phyloP scores from a whole-genome alignment of 1,140 invertebrate species.

The Geopemphigus sp. region DNA sequence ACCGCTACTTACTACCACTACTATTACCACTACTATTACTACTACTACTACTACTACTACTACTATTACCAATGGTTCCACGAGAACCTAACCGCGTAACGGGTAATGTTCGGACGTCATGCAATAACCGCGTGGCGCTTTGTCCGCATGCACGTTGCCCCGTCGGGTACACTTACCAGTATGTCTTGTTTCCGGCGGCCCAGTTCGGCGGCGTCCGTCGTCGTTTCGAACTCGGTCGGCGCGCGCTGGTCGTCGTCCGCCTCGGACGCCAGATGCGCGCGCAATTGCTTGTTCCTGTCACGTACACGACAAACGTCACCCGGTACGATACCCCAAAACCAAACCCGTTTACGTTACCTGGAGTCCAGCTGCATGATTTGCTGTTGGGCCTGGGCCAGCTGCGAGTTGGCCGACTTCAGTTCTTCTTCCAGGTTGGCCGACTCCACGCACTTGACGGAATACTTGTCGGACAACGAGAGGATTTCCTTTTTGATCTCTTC shows the following conservation, averaged over 20 bases:
- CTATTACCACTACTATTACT: not conserved
- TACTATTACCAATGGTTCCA: not conserved
- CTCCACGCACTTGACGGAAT: constrained; percentile 88
- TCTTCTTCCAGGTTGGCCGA: constrained; percentile 82
- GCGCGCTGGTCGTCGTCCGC: constrained; percentile 54
- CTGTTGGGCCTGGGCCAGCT: constrained; percentile 75
- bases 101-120: not conserved
- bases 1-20: not conserved
- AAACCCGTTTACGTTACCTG: constrained; percentile 29
- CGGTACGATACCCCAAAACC: too few relatives aligned
- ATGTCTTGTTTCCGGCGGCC: constrained; percentile 38
- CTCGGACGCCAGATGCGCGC: constrained; percentile 70
- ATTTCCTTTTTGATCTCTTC: constrained; percentile 82
- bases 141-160: not conserved
- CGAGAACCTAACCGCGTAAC: not conserved
- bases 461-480: constrained; percentile 81
- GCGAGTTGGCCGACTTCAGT: constrained; percentile 70
- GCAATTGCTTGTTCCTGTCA: constrained; percentile 69
- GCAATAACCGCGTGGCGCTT: not conserved
- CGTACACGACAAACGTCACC: not conserved
- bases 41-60: not conserved
- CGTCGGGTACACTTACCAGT: constrained; percentile 26
- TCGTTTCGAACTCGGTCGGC: not conserved
- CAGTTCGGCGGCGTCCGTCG: constrained; percentile 15
- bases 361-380: constrained; percentile 72